Base-by-base conservation (phyloP, 2,888 invertebrate species). In the Dascillus cervinus region DNA sequence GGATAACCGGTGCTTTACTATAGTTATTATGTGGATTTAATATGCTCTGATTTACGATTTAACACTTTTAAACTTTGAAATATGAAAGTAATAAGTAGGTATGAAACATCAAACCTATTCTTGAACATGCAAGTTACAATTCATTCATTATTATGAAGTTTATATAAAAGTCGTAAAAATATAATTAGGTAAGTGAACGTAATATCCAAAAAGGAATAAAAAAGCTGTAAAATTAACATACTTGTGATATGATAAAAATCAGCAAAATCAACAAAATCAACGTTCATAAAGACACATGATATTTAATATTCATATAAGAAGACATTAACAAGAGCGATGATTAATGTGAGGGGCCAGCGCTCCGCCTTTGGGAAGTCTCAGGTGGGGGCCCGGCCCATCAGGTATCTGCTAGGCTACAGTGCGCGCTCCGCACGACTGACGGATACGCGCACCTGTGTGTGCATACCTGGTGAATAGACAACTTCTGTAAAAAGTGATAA, bases 291-390 rank as follows among this genome's bases (percentile, higher is more conserved):
- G 8, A 6, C 5, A 17, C 17, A 17, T 6, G 8, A 8, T 17
- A 17, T 22, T 30, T 35, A 35, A 31, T 30, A 35, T 26, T 30
- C 26, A 35, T 26, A 15, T 9, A 22, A 32, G 25, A 22, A 28
- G 40, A 23, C 32, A 37, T 15, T 56, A 58, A 58, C 55, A 52
- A 56, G 58, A 51, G 46, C 40, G 49, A 52, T 57, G 57, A 58
- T 56, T 58, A 57, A 58, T 56, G 55, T 50, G 43, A 39, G 44
- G 33, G 44, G 41, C 43, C 24, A 13, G 43, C 28, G 53, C 50
- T 35, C 53, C 56, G 55, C 56, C 56, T 40, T 39, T 53, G 51
- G 58, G 58, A 37, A 40, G 55, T 39, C 37, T 47, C 43, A 31
- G 33, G 36, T 30, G 31, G 29, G 44, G 38, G 34, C 51, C 52